These are phyloP conservation scores for Chelon auratus DNA, from an alignment of 2,797 vertebrate genomes.

Conservation along the genomic window DNA sequence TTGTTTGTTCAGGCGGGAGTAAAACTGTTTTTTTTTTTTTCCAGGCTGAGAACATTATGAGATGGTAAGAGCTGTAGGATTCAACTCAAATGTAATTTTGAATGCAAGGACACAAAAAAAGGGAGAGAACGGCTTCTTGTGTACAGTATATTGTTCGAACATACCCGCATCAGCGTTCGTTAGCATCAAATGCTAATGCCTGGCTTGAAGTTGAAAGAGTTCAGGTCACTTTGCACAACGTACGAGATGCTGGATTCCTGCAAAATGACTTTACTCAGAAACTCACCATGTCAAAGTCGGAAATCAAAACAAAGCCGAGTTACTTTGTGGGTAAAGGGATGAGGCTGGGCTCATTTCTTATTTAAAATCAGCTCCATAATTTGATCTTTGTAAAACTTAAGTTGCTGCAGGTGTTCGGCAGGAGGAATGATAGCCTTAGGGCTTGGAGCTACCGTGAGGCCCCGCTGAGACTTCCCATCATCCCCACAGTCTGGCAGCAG, in stretches of 20 bases:
- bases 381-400: conserved; percentile 87
- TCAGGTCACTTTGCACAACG: conserved; percentile 46
- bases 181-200: conserved; percentile 4
- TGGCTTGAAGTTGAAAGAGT: conserved; percentile 21
- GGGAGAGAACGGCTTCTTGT: background rate
- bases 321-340: conserved; percentile 56
- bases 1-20: conserved; percentile 50
- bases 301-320: conserved; percentile 60
- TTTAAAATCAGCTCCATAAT: conserved; percentile 86
- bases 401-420: conserved; percentile 87
- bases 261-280: conserved; percentile 44
- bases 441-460: conserved; percentile 79
- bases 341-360: conserved; percentile 79
- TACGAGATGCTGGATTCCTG: conserved; percentile 23
- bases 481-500: conserved; percentile 82
- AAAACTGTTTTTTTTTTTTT: conserved; percentile 24
- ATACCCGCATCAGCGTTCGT: conserved; percentile 16
- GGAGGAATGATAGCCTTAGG: conserved; percentile 86
- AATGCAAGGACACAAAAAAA: background rate
- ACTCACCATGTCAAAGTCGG: conserved; percentile 22
- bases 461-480: conserved; percentile 84
- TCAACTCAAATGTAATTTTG: conserved; percentile 25
- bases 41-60: conserved; percentile 42
- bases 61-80: conserved; percentile 32
- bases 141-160: background rate